Evolutionary conservation across 2,888 invertebrate genomes (phyloP).

Genomic region (Mayetiola destructor): DNA sequence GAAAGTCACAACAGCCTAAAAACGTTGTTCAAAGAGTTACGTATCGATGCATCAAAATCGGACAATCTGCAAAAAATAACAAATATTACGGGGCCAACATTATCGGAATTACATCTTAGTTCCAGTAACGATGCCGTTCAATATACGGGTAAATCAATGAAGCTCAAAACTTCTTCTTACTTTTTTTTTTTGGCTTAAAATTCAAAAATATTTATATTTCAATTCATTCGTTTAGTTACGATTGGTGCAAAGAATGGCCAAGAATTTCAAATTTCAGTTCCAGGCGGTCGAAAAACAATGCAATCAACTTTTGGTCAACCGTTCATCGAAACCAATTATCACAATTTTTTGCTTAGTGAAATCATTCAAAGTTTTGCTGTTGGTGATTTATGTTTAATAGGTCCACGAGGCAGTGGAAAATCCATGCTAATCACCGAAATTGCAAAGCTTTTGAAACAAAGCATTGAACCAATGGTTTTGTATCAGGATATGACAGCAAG

Average conservation of each 20-base stretch:
- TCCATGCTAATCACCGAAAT: slow-evolving; percentile 64
- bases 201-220: background rate
- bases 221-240: slow-evolving; percentile 16
- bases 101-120: background rate
- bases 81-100: background rate
- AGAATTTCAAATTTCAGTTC: slow-evolving; percentile 32
- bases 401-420: slow-evolving; percentile 87
- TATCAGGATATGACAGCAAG: slow-evolving; percentile 97
- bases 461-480: slow-evolving; percentile 75
- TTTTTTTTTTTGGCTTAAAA: background rate
- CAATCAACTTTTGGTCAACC: slow-evolving; percentile 23
- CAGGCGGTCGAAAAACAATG: slow-evolving; percentile 30
- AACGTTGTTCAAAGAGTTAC: slow-evolving; percentile 51
- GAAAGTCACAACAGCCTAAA: slow-evolving; percentile 62
- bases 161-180: background rate
- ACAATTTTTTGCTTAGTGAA: slow-evolving; percentile 60
- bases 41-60: too few relatives aligned
- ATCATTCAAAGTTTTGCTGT: slow-evolving; percentile 64
- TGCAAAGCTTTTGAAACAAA: slow-evolving; percentile 59
- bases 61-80: background rate
- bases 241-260: slow-evolving; percentile 7
- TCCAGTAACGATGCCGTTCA: background rate
- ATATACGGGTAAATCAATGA: background rate
- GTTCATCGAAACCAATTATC: slow-evolving; percentile 58
- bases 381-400: slow-evolving; percentile 75